Evolutionary conservation across 2,797 vertebrate genomes (phyloP).

Genomic region (Sciurus carolinensis): DNA sequence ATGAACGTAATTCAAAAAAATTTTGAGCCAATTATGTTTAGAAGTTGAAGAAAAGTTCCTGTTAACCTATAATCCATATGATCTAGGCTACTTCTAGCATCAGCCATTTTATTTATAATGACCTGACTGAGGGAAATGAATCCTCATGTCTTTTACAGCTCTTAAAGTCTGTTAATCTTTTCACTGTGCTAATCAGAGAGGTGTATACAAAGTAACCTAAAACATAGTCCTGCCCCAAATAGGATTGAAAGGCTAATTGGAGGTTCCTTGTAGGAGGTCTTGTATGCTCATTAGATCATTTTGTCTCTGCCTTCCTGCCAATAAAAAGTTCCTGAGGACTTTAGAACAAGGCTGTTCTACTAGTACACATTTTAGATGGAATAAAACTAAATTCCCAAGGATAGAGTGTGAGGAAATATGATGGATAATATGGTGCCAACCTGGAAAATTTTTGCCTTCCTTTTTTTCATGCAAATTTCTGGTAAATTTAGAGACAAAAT

Average conservation of each 20-base stretch:
- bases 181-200: neutral
- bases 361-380: neutral
- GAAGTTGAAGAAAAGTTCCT: neutral
- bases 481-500: neutral
- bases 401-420: neutral
- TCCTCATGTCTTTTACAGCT: neutral
- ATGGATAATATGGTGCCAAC: neutral
- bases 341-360: neutral
- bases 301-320: neutral
- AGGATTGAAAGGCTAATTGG: neutral
- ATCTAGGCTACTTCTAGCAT: neutral
- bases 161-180: slow-evolving; percentile 8
- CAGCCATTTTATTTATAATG: slow-evolving; percentile 10
- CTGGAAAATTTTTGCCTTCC: neutral
- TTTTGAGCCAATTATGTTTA: neutral
- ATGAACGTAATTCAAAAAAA: neutral
- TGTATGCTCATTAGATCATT: neutral
- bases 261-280: neutral
- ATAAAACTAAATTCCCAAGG: neutral
- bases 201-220: neutral
- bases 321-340: neutral
- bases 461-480: neutral
- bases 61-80: neutral
- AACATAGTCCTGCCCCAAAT: neutral
- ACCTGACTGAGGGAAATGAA: neutral